Evolutionary conservation across 2,113 vertebrate genomes (phyloP).

Genomic region (Thamnaconus septentrionalis): DNA sequence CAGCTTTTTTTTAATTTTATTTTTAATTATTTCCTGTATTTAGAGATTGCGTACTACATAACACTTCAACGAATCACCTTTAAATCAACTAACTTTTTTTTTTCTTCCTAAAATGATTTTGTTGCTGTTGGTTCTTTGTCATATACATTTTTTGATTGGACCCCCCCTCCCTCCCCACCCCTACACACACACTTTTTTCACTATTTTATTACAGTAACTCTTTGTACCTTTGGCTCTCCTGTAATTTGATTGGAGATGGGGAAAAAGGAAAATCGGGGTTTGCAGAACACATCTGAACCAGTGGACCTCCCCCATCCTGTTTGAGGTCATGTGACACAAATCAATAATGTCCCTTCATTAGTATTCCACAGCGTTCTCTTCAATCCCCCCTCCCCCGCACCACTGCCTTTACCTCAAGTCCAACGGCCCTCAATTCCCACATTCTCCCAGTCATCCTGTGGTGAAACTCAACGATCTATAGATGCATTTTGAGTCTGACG

Average conservation of each 20-base stretch:
- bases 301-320: constrained; percentile 20
- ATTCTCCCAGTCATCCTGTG: constrained; percentile 3
- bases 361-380: constrained; percentile 24
- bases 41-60: constrained; percentile 52
- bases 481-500: neutral
- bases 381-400: constrained; percentile 23
- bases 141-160: constrained; percentile 58
- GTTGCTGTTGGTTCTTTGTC: constrained; percentile 64
- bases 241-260: constrained; percentile 37
- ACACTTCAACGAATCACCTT: constrained; percentile 51
- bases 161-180: too few species aligned
- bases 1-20: constrained; percentile 33
- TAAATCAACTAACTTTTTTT: constrained; percentile 63
- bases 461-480: constrained; percentile 10
- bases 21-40: constrained; percentile 68
- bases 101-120: constrained; percentile 51
- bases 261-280: constrained; percentile 14
- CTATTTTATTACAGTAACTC: constrained; percentile 46
- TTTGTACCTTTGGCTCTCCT: constrained; percentile 40
- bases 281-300: constrained; percentile 20
- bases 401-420: constrained; percentile 1
- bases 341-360: constrained; percentile 44
- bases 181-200: constrained; percentile 37
- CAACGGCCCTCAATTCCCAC: constrained; percentile 1
- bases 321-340: constrained; percentile 27